Percentiles rank a stretch among this genome's conserved stretches.
These are phyloP conservation scores for Caenorhabditis sp. DNA, from an alignment of 2,888 invertebrate genomes.

Conservation along the genomic window DNA sequence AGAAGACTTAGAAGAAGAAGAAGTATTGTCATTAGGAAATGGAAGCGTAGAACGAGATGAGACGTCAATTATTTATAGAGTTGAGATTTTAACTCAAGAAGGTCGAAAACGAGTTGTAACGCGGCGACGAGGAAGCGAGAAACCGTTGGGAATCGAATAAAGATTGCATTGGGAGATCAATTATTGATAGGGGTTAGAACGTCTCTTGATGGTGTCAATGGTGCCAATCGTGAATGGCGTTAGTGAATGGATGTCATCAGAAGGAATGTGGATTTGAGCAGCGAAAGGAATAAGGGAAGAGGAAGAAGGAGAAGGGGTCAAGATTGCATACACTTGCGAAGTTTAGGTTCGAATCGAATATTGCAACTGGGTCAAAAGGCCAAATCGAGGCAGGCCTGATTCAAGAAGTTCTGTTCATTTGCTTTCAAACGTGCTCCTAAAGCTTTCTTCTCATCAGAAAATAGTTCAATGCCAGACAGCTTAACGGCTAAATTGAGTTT, in stretches of 20 bases:
- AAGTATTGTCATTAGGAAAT: slow-evolving; percentile 2
- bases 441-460: no score
- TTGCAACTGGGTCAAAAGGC: no score
- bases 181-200: slow-evolving; percentile 5
- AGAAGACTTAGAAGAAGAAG: not conserved
- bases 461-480: no score
- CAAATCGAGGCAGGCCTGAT: no score
- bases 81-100: not conserved
- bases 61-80: slow-evolving; percentile 5
- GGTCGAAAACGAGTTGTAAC: no score
- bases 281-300: not conserved
- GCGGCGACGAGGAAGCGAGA: slow-evolving; percentile 3
- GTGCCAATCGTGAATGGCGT: not conserved
- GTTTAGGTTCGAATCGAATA: no score
- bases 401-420: no score
- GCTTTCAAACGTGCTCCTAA: no score
- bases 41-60: not conserved
- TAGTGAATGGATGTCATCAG: slow-evolving; percentile 4
- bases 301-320: not conserved
- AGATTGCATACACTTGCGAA: no score
- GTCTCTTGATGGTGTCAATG: not conserved
- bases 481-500: no score
- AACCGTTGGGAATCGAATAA: no score
- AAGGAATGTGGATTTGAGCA: not conserved
- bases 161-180: not conserved